Evolutionary conservation across 2,888 invertebrate species (phyloP), one percentile per base, ranked within the genome.

Genomic region (Masnerella sp.): DNA sequence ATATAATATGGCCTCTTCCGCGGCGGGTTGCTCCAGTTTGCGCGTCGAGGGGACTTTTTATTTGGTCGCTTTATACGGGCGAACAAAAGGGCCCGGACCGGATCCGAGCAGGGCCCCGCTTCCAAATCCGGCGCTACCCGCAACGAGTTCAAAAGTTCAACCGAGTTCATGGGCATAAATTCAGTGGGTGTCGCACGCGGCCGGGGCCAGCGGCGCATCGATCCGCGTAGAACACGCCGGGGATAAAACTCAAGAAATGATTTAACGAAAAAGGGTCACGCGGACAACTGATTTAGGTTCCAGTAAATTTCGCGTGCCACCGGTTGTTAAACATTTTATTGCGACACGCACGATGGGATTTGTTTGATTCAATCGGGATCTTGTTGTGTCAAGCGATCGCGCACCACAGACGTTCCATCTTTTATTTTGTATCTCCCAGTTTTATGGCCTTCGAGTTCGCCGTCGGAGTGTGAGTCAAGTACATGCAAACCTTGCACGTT

Each of bases 141-240:
- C 74, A 75, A 71, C 75, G 77, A 74, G 79, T 80, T 79, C 78
- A 75, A 71, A 74, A 77, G 80, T 80, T 80, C 79, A 80, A 49
- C 65, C 30, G 79, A 79, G 80, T 80, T 80, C 80, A 80, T 75
- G 75, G 74, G 75, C 79, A 76, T 76, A 77, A 77, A 79, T 79
- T 78, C 77, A 76, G 75, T 73, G 74, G 75, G 75, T 72, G 74
- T 74, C 67, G 62, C 58, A 32, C 42, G 52, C 22, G 45, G 45
- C 40, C 28, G 47, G 45, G 49, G 52, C 43, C 47, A 42, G 40
- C 47, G 42, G 15, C 18, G 42, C n/a, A n/a, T n/a, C n/a, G 9
- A 45, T 32, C 15, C 30, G 34, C 40, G 22, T 20, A 30, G 42
- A 40, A 17, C 34, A 49, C 49, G 58, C 59, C 47, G 22, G 22